phyloP scores from a whole-genome alignment of 2,888 invertebrate species.

The Cheilosia grossa region DNA sequence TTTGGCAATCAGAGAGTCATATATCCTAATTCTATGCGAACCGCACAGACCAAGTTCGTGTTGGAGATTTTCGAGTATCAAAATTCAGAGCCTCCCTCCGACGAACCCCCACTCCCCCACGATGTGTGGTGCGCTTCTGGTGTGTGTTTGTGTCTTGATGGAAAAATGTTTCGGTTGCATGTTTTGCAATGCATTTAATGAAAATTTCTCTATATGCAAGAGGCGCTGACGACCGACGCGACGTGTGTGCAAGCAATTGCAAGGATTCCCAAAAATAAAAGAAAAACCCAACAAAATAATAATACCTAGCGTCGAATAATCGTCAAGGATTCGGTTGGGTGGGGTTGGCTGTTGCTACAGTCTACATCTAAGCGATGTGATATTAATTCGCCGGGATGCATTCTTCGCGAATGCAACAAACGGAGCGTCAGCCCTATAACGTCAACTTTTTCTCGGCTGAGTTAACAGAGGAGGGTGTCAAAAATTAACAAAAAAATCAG shows the following conservation, averaged over 20 bases:
- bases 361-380: slow-evolving; percentile 66
- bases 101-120: too few relatives aligned
- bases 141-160: slow-evolving; percentile 16
- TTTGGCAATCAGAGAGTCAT: slow-evolving; percentile 72
- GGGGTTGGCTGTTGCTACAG: not conserved
- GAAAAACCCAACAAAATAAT: slow-evolving; percentile 48
- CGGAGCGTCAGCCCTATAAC: slow-evolving; percentile 2
- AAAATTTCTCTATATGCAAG: slow-evolving; percentile 61
- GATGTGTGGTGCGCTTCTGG: too few relatives aligned
- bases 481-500: slow-evolving; percentile 60
- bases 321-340: slow-evolving; percentile 16
- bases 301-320: slow-evolving; percentile 48
- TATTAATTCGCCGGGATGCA: slow-evolving; percentile 71
- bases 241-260: slow-evolving; percentile 67
- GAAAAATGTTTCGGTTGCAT: slow-evolving; percentile 67
- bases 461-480: slow-evolving; percentile 69
- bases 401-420: slow-evolving; percentile 70
- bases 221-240: slow-evolving; percentile 21
- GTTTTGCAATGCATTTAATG: slow-evolving; percentile 75
- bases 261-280: slow-evolving; percentile 70
- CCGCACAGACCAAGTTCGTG: slow-evolving; percentile 67
- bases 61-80: slow-evolving; percentile 68
- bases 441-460: slow-evolving; percentile 71
- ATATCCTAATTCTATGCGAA: slow-evolving; percentile 70
- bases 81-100: slow-evolving; percentile 35